Conservation (phyloP, 2,888 invertebrate genomes). For the Stegophylla sp. region DNA sequence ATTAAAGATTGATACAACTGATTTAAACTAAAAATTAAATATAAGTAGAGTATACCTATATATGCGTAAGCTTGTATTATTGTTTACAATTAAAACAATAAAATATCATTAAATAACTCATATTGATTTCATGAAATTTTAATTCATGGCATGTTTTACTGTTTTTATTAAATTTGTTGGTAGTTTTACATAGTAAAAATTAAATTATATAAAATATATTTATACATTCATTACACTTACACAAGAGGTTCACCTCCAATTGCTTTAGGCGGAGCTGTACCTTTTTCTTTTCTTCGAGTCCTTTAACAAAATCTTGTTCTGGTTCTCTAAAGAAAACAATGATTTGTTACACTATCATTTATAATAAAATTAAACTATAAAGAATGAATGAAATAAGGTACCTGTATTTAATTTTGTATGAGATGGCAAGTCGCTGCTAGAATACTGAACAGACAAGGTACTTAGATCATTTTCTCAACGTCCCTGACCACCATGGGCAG, state of each 20-base stretch:
- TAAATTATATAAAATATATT: background rate
- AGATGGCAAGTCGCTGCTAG: constrained; percentile 93
- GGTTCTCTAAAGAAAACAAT: constrained; percentile 75
- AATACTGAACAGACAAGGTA: constrained; percentile 97
- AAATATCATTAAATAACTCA: too few species aligned
- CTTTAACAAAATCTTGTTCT: constrained; percentile 92
- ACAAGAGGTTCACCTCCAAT: constrained; percentile 40
- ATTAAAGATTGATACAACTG: too few species aligned
- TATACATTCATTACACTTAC: constrained; percentile 5
- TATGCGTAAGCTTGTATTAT: too few species aligned
- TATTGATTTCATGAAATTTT: too few species aligned
- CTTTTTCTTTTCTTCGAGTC: constrained; percentile 80
- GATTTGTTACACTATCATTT: background rate
- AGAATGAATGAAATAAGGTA: background rate
- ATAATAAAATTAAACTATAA: background rate
- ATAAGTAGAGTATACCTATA: too few species aligned
- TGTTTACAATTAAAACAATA: too few species aligned
- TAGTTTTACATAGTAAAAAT: too few species aligned
- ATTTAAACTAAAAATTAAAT: too few species aligned
- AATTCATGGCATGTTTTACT: too few species aligned
- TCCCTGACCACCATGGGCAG: constrained; percentile 94
- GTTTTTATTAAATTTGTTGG: too few species aligned
- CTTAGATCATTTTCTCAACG: constrained; percentile 97
- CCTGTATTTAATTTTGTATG: constrained; percentile 97
- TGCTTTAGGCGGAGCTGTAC: constrained; percentile 38